These are phyloP conservation scores for Oncorhynchus mykiss DNA, from an alignment of 2,113 vertebrate species.

Conservation along the genomic window DNA sequence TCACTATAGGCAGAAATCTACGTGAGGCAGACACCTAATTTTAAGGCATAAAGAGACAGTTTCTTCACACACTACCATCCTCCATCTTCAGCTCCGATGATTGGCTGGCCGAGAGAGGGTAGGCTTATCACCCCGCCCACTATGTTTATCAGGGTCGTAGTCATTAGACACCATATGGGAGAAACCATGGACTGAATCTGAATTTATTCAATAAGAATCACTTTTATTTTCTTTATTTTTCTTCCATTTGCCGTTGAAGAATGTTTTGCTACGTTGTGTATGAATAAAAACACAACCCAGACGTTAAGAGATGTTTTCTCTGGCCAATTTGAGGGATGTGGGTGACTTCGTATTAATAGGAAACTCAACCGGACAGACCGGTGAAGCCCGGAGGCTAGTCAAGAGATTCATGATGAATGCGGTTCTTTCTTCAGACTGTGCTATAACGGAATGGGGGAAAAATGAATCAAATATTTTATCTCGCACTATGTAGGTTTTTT, in stretches of 20 bases:
- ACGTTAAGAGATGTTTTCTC: not conserved
- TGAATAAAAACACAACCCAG: too few species aligned
- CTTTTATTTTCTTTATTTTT: too few species aligned
- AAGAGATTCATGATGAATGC: slow-evolving; percentile 29
- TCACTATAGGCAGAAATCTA: slow-evolving; percentile 95
- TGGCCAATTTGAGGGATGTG: slow-evolving; percentile 23
- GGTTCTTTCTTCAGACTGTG: slow-evolving; percentile 21
- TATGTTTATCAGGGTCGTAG: too few species aligned
- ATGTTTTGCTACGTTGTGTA: too few species aligned
- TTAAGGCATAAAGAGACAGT: slow-evolving; percentile 71
- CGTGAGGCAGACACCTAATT: slow-evolving; percentile 54
- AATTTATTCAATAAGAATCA: too few species aligned
- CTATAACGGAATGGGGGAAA: slow-evolving; percentile 56
- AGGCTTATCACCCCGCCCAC: slow-evolving; percentile 11
- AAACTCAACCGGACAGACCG: slow-evolving; percentile 45
- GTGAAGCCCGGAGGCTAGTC: slow-evolving; percentile 43
- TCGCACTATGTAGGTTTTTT: slow-evolving; percentile 37
- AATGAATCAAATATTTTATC: slow-evolving; percentile 48
- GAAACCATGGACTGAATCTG: too few species aligned
- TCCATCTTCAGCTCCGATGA: slow-evolving; percentile 61
- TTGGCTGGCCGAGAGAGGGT: slow-evolving; percentile 51
- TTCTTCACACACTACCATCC: slow-evolving; percentile 64
- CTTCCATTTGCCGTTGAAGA: too few species aligned
- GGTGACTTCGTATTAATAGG: slow-evolving; percentile 49
- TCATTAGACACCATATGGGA: not conserved